These are phyloP conservation scores for Seriola rivoliana DNA, from an alignment of 2,113 vertebrate species.

Conservation along the genomic window DNA sequence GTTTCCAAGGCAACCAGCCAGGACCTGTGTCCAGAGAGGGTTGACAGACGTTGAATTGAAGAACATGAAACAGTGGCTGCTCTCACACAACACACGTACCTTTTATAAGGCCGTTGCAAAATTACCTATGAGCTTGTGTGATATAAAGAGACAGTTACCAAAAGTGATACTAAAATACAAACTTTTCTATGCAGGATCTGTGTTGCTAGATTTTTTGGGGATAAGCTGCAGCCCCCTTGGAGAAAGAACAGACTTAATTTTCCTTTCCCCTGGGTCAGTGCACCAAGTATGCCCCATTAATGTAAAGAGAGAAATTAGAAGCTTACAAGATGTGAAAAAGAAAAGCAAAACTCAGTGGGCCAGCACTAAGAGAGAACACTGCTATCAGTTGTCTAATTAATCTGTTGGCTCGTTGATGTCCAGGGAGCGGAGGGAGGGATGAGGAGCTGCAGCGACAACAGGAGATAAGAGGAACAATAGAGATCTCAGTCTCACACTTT, in stretches of 20 bases:
- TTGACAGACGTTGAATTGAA: conserved; percentile 72
- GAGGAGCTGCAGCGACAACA: conserved; percentile 28
- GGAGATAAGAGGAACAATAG: conserved; percentile 55
- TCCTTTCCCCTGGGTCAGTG: conserved; percentile 71
- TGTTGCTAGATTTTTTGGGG: conserved; percentile 36
- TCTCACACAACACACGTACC: conserved; percentile 28
- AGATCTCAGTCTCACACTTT: conserved; percentile 47
- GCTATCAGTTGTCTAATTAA: conserved; percentile 79
- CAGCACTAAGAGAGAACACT: conserved; percentile 70
- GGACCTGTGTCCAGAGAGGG: conserved; percentile 79
- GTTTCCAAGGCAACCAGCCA: conserved; percentile 85
- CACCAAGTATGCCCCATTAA: conserved; percentile 72
- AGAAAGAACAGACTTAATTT: conserved; percentile 68
- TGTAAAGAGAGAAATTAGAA: conserved; percentile 73
- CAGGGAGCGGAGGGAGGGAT: conserved; percentile 48
- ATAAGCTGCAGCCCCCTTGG: conserved; percentile 36
- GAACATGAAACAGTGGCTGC: conserved; percentile 55
- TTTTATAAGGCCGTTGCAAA: conserved; percentile 41
- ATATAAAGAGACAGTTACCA: conserved; percentile 14
- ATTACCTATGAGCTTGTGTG: neutral
- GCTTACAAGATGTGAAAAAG: conserved; percentile 67
- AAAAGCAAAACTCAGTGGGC: conserved; percentile 75
- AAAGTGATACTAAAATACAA: conserved; percentile 1
- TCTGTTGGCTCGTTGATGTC: conserved; percentile 64
- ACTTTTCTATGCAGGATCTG: neutral